Conservation (phyloP, 2,888 invertebrate species). For the Campoletis raptor region DNA sequence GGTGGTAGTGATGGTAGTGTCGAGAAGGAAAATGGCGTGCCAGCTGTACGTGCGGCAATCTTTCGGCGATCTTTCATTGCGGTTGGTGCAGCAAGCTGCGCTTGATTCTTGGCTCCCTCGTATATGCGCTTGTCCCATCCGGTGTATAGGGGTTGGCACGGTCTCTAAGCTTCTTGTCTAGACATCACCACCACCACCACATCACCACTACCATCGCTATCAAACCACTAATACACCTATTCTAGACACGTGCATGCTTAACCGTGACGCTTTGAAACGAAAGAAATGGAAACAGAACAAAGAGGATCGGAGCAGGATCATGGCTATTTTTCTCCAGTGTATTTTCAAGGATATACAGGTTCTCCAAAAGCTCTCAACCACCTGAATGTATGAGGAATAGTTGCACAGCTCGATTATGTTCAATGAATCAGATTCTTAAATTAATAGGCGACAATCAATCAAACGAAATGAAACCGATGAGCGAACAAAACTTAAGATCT, state of each 20-base stretch:
- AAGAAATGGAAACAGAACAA: slow-evolving; percentile 28
- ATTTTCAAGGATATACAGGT: background rate
- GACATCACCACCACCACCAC: slow-evolving; percentile 9
- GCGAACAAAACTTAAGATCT: background rate
- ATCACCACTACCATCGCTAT: slow-evolving; percentile 10
- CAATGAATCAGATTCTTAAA: background rate
- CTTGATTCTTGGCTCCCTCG: slow-evolving; percentile 53
- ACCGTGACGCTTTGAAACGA: slow-evolving; percentile 1
- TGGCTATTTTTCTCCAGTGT: slow-evolving; percentile 14
- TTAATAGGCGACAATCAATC: too few species aligned
- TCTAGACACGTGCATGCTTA: slow-evolving; percentile 14
- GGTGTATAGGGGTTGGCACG: slow-evolving; percentile 34
- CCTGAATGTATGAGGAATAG: background rate
- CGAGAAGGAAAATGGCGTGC: slow-evolving; percentile 71
- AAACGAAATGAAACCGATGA: too few species aligned
- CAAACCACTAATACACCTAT: slow-evolving; percentile 28
- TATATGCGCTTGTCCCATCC: slow-evolving; percentile 31
- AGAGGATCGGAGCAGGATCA: slow-evolving; percentile 20
- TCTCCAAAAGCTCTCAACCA: background rate
- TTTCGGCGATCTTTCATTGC: slow-evolving; percentile 80
- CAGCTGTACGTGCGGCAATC: slow-evolving; percentile 79
- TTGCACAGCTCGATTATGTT: background rate
- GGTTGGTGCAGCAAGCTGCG: slow-evolving; percentile 58
- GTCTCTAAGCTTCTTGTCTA: slow-evolving; percentile 46
- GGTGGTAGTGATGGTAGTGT: slow-evolving; percentile 57